Percentiles rank a stretch among this genome's conserved stretches.
Evolutionary conservation across 2,113 vertebrate species (phyloP).

Genomic region (Orientallactaga bullata): DNA sequence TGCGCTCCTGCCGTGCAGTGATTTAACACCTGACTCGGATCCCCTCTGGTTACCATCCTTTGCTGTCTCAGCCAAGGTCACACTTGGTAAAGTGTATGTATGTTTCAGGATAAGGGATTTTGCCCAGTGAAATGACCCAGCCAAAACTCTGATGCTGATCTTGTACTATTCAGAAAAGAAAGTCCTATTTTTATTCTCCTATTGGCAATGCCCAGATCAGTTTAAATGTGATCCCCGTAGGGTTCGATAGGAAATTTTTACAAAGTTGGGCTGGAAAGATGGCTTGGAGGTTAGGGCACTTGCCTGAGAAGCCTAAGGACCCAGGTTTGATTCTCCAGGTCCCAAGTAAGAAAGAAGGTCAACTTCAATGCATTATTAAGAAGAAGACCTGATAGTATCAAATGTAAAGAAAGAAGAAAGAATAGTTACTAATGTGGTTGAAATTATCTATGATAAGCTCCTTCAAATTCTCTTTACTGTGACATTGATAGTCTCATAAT

Average conservation of each 20-base stretch:
- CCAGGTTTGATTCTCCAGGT: neutral
- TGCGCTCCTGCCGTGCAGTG: neutral
- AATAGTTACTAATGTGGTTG: too few species aligned
- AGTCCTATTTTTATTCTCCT: neutral
- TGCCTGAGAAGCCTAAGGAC: neutral
- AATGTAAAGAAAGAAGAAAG: too few species aligned
- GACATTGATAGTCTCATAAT: too few species aligned
- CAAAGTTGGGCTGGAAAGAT: neutral
- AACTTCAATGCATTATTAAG: too few species aligned
- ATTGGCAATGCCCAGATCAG: neutral
- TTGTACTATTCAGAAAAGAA: neutral
- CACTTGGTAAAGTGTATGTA: neutral
- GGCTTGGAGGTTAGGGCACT: neutral
- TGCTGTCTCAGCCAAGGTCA: neutral
- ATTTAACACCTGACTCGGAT: neutral
- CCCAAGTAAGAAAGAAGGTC: neutral
- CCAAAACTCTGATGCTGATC: neutral
- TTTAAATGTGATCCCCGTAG: neutral
- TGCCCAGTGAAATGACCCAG: neutral
- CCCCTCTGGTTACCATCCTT: neutral
- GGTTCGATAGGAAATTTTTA: neutral
- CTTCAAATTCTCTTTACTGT: too few species aligned
- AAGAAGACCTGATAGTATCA: too few species aligned
- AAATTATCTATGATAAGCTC: too few species aligned
- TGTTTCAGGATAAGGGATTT: neutral